Percentiles rank a stretch among this genome's conserved stretches.
Conservation (phyloP, 2,888 invertebrate species). For the Caenorhabditis sp. region DNA sequence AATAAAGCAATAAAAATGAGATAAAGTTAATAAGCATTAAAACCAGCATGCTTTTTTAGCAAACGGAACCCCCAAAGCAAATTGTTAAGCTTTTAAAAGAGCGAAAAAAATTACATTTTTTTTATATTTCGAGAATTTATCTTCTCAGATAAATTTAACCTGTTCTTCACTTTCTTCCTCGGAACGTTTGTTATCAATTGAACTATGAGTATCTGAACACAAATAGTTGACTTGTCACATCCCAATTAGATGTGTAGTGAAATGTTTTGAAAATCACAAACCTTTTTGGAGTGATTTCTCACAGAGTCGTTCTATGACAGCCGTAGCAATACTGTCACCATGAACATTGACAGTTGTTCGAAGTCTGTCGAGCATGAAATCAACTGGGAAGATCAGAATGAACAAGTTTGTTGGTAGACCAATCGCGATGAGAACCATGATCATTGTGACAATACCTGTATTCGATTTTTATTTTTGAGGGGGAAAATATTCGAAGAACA, state of each 20-base stretch:
- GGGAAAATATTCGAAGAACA: not conserved
- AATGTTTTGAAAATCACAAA: slow-evolving; percentile 4
- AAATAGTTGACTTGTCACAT: too few relatives aligned
- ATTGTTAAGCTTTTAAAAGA: not conserved
- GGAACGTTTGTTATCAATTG: slow-evolving; percentile 2
- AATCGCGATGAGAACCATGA: slow-evolving; percentile 73
- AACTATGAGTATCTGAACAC: slow-evolving; percentile 31
- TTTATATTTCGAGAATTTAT: slow-evolving; percentile 3
- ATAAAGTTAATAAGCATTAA: too few relatives aligned
- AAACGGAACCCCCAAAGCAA: too few relatives aligned
- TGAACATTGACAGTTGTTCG: slow-evolving; percentile 66
- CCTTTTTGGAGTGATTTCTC: slow-evolving; percentile 58
- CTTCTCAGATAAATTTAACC: slow-evolving; percentile 34
- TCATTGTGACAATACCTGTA: slow-evolving; percentile 66
- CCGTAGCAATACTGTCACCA: slow-evolving; percentile 62
- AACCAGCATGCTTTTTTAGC: too few relatives aligned
- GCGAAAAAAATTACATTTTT: slow-evolving; percentile 10
- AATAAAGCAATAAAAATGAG: not conserved
- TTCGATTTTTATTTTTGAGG: not conserved
- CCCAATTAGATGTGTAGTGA: too few relatives aligned
- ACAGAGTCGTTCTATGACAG: slow-evolving; percentile 58
- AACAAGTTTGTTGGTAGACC: slow-evolving; percentile 73
- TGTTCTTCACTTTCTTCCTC: slow-evolving; percentile 37
- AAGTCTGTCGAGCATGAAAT: slow-evolving; percentile 73
- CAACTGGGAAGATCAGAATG: slow-evolving; percentile 73